phyloP scores from a whole-genome alignment of 2,797 vertebrate genomes.

The Myotis pilosus region DNA sequence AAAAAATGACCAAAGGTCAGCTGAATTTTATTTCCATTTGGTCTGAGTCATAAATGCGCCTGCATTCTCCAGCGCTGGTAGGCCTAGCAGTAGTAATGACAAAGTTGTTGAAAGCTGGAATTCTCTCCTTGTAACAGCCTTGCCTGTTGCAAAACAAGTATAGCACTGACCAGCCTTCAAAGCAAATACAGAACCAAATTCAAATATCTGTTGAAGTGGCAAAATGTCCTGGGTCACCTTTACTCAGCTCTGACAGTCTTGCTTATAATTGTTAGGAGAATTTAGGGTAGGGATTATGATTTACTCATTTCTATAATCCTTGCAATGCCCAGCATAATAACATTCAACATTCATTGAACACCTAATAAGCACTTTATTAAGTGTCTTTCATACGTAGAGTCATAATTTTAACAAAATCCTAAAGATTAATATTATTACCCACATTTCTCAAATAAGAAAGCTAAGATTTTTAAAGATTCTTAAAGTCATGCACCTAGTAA shows the following conservation, averaged over 20 bases:
- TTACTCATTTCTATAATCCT: neutral
- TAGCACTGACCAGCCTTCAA: neutral
- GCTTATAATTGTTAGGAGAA: neutral
- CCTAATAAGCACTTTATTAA: neutral
- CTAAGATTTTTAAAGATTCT: neutral
- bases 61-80: neutral
- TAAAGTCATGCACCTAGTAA: neutral
- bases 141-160: neutral
- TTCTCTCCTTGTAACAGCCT: neutral
- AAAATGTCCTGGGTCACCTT: neutral
- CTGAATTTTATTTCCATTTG: conserved; percentile 1
- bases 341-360: neutral
- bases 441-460: conserved; percentile 7
- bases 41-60: neutral
- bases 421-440: neutral
- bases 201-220: neutral
- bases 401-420: conserved; percentile 32
- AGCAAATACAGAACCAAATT: neutral
- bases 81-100: neutral
- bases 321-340: neutral
- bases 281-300: neutral
- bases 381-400: neutral
- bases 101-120: neutral
- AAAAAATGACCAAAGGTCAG: neutral
- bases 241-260: neutral